Evolutionary conservation across 2,888 invertebrate species (phyloP), one percentile per base, ranked within the genome.

Genomic region (Trichopria drosophilae): DNA sequence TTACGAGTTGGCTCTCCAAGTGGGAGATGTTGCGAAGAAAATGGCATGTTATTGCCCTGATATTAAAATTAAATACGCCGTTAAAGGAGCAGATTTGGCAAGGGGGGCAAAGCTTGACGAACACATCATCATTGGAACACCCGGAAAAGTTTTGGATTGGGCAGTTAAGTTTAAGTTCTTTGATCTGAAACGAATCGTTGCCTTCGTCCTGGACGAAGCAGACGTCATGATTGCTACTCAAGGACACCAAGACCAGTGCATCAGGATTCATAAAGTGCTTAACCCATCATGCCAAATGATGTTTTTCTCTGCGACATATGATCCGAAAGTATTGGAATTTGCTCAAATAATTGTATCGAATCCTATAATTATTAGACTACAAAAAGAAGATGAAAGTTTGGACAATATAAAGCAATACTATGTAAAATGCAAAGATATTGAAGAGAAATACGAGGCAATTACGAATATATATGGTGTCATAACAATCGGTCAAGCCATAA

Each of bases 201-300:
- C 95, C 10, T 97, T 98, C 79, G 96, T 98, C 10, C 78, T 99
- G 60, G 99, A 99, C 76, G 99, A 99, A 78, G 99, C 99, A 3
- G 99, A 99, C 80, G 94, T 99, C 2, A 98, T 99, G 98, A 98
- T 99, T 65, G 92, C 91, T 16, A 89, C 93, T 16, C 96, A 98
- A 77, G 98, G 98, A 1, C 97, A 98, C 77, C 93, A 94, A 73
- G 96, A 97, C 75, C 94, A 95, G 70, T 95, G 95, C 64, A 90
- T 96, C 61, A 83, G 93, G 44, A 93, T 99, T 66, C 94, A 97
- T 65, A 84, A 83, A 73, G 79, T 81, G 59, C 78, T 93, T 54
- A 82, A 85, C 7, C 72, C 79, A 44, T 81, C 83, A 43, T 96
- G 96, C 75, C 98, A 99, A 77, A 93, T 96, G 88, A 88, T 99